Base-by-base conservation (phyloP, 2,888 invertebrate species). In the Pseudococcus viburni region DNA sequence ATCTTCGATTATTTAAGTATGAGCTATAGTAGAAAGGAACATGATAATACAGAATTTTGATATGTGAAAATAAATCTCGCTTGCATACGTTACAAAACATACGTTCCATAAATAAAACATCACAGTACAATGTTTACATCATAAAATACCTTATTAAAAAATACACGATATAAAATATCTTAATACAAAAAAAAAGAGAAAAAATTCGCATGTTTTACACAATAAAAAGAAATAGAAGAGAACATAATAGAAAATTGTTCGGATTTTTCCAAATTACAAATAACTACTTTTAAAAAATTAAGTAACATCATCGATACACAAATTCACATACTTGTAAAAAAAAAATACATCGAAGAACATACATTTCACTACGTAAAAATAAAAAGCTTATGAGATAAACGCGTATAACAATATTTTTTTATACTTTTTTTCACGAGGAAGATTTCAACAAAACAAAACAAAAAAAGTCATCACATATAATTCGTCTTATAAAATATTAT, bases 401-500 rank as follows among this genome's bases (percentile, higher is more conserved):
- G 64, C 64, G 22, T 64, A 64, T 64, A 64, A 64, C 64, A 64
- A 64, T 12, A 64, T 64, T 64, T 64, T 64, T 64, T 77, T 77
- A 77, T 33, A 33, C 26, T 73, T 73, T 42, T 77, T 77, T 64
- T 64, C 64, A 64, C 64, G 22, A 33, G 77, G 77, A 77, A 77
- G 77, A 42, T 39, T 73, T 73, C 26, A 73, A 33, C 73, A 83
- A 83, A 83, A 42, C 33, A 73, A 73, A 83, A 83, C 33, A 80
- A 80, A 42, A 42, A 77, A 83, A 46, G 80, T 83, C 80, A 83
- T 83, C 80, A 83, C 80, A 83, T 83, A 83, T 83, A 46, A 39
- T 77, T 77, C 80, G 80, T 83, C 80, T 83, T 83, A 83, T 12
- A 73, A 73, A 73, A 42, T 46, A 83, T 83, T 83, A 77, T 77